Conservation (phyloP, 2,113 vertebrate genomes). For the Osmerus mordax region DNA sequence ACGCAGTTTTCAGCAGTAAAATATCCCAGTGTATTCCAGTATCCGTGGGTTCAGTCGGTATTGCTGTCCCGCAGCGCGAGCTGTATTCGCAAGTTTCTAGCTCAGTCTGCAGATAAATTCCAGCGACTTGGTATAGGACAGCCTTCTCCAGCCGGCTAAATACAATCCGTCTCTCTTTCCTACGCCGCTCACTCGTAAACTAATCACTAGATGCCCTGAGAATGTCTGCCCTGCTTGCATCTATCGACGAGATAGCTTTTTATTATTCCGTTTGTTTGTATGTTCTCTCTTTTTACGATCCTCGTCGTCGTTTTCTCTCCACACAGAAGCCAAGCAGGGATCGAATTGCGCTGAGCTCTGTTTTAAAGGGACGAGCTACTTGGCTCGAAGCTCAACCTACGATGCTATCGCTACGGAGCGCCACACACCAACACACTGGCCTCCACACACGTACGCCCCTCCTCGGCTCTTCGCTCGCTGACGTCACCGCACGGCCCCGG, state of each 20-base stretch:
- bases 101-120: conserved; percentile 41
- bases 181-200: conserved; percentile 6
- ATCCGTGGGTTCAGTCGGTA: not conserved
- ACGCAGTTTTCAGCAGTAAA: not conserved
- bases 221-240: not conserved
- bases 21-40: not conserved
- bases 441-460: conserved; percentile 13
- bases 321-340: conserved; percentile 33
- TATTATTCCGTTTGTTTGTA: conserved; percentile 16
- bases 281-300: conserved; percentile 21
- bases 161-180: conserved; percentile 31
- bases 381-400: conserved; percentile 6
- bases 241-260: not conserved
- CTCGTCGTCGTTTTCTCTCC: conserved; percentile 28
- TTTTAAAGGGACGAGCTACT: conserved; percentile 72
- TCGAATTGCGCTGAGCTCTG: conserved; percentile 57
- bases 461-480: conserved; percentile 28
- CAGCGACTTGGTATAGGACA: conserved; percentile 4
- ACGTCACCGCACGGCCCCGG: conserved; percentile 70
- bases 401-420: conserved; percentile 5
- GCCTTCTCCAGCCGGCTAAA: conserved; percentile 25
- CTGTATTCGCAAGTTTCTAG: conserved; percentile 41
- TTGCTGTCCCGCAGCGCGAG: not conserved
- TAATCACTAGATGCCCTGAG: not conserved
- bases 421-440: conserved; percentile 19